A percentile compares a stretch with the other conserved stretches of the same genome.
Conservation (phyloP, 2,113 vertebrate species). For the Camelus bactrianus region DNA sequence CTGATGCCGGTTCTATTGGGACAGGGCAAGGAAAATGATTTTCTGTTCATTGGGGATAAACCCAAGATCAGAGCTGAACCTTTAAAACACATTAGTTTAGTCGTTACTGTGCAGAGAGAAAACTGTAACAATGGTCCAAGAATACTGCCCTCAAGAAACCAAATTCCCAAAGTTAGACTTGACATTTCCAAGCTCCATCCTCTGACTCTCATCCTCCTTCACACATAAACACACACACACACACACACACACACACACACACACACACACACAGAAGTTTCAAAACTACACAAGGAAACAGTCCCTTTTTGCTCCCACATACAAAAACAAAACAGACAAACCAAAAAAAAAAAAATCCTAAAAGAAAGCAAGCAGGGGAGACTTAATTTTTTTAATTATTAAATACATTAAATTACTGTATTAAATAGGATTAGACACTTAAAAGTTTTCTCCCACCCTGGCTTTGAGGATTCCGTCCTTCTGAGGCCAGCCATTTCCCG, state of each 20-base stretch:
- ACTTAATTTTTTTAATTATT: background rate
- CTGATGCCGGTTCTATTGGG: background rate
- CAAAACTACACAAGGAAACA: background rate
- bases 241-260: background rate
- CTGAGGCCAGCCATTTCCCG: background rate
- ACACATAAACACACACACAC: background rate
- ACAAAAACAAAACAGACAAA: background rate
- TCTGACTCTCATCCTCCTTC: background rate
- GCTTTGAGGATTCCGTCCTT: rapidly evolving
- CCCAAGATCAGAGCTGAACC: background rate
- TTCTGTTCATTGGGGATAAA: background rate
- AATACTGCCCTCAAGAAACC: background rate
- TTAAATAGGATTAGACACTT: background rate
- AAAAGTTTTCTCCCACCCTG: background rate
- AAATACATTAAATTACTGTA: background rate
- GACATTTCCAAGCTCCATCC: background rate
- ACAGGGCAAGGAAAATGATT: background rate
- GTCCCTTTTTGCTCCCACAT: background rate
- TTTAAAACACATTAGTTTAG: background rate
- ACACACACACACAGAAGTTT: background rate
- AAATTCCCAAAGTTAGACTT: background rate
- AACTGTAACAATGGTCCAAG: background rate
- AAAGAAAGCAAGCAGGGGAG: conserved; percentile 20
- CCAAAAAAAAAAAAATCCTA: background rate
- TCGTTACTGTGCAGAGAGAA: background rate